These are phyloP conservation scores for Taphrorychus bicolor DNA, from an alignment of 2,888 invertebrate genomes.

Conservation along the genomic window DNA sequence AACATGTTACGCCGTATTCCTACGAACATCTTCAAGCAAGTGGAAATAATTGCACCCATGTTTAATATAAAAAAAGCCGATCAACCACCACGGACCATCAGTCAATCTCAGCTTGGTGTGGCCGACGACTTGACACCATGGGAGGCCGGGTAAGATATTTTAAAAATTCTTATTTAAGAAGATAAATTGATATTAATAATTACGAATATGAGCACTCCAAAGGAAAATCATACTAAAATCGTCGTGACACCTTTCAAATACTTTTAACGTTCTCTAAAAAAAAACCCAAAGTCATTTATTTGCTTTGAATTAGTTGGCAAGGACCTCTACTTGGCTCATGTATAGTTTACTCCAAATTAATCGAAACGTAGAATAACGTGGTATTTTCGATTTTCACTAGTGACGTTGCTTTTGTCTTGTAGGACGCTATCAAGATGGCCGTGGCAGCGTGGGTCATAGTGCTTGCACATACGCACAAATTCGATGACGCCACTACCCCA, in stretches of 20 bases:
- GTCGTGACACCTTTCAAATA: too few relatives aligned
- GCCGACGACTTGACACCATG: constrained; percentile 18
- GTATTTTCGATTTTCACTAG: neutral
- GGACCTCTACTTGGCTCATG: neutral
- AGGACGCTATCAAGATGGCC: neutral
- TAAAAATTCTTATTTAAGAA: neutral
- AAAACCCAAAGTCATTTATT: neutral
- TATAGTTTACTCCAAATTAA: neutral
- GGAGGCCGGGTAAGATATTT: constrained; percentile 26
- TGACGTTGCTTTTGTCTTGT: neutral
- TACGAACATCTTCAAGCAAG: neutral
- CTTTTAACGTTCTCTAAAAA: too few relatives aligned
- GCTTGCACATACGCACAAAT: too few relatives aligned
- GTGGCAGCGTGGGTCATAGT: neutral
- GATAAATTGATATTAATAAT: too few relatives aligned
- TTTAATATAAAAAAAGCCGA: constrained; percentile 17
- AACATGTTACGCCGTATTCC: neutral
- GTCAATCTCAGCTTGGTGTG: constrained; percentile 33
- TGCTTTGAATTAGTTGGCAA: neutral
- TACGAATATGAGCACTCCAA: too few relatives aligned
- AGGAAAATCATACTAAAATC: too few relatives aligned
- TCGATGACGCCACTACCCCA: too few relatives aligned
- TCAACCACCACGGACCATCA: constrained; percentile 4
- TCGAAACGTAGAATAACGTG: neutral
- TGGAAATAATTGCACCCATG: neutral